Evolutionary conservation across 1,140 invertebrate genomes (phyloP), one percentile per base, ranked within the genome.

Genomic region (Prorops nasuta): DNA sequence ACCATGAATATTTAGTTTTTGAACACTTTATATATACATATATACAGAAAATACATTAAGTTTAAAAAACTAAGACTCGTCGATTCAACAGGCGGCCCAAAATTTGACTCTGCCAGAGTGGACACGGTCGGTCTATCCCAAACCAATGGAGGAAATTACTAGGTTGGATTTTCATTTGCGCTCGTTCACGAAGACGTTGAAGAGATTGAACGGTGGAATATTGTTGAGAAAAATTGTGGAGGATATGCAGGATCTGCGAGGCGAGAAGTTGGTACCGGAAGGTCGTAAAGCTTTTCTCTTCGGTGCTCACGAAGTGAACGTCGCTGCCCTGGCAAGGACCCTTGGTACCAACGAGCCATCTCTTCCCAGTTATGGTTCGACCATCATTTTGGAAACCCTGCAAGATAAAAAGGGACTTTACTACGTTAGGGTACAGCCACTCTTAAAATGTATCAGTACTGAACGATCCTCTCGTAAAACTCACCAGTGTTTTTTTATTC

Each of bases 71-170:
- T n/a, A n/a, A n/a, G n/a, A n/a, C n/a, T n/a, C n/a, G n/a, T n/a
- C n/a, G n/a, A 44, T 59, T 58, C 20, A 28, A 28, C 28, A 74
- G 73, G 49, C 53, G 1, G 59, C 58, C 12, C 66, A 76, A 58
- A 74, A 74, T 55, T 52, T 76, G 40, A 66, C 63, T 2, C 40
- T 76, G 2, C 73, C 73, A n/a, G 37, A 57, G 14, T 76, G 73
- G 73, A 71, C 69, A 0, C 47, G 51, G 19, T 54, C 58, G 17
- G 67, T 74, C 0, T 74, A 61, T 42, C 73, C 73, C 3, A 64
- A 52, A 52, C 64, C 68, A 0, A 70, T 76, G 71, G 51, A 56
- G 15, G 69, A 76, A n/a, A 68, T 76, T 8, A 51, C 65, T 1
- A 54, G 54, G 12, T 20, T 71, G 12, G 66, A 71, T 18, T 76